A percentile compares a stretch with the other conserved stretches of the same genome.
Conservation (phyloP, 2,113 vertebrate species). For the Pachyramphus minor region DNA sequence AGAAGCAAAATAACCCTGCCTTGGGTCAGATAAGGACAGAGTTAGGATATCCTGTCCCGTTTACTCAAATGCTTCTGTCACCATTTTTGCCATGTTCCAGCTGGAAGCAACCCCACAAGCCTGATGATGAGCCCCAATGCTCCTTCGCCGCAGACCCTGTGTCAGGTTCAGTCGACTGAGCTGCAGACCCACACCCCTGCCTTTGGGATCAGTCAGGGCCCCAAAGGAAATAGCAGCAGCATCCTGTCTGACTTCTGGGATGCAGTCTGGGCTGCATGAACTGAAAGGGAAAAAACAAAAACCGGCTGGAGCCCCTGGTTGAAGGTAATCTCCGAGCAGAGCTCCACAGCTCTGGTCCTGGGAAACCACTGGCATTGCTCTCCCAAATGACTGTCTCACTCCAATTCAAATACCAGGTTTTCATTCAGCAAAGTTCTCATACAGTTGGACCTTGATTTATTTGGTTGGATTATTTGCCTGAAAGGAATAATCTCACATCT, state of each 20-base stretch:
- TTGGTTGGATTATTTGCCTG: conserved; percentile 45
- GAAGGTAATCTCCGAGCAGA: background rate
- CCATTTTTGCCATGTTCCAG: background rate
- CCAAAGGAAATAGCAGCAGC: background rate
- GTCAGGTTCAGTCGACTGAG: background rate
- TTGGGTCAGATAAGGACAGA: background rate
- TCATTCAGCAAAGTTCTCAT: conserved; percentile 50
- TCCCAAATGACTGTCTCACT: background rate
- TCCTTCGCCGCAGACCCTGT: background rate
- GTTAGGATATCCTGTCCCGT: background rate
- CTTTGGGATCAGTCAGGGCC: background rate
- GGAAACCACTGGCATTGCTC: background rate
- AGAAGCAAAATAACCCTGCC: background rate
- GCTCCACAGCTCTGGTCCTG: background rate
- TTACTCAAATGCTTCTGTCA: background rate
- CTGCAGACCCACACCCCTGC: background rate
- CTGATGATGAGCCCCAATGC: background rate
- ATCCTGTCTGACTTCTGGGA: background rate
- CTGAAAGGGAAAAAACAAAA: background rate
- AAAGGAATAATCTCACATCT: conserved; percentile 35
- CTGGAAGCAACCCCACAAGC: background rate
- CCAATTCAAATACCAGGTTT: conserved; percentile 13
- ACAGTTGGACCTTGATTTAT: conserved; percentile 25
- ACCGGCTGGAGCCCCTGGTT: background rate
- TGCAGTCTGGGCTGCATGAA: background rate